Evolutionary conservation across 2,888 invertebrate genomes (phyloP), one percentile per base, ranked within the genome.

Genomic region (Candidula unifasciata): DNA sequence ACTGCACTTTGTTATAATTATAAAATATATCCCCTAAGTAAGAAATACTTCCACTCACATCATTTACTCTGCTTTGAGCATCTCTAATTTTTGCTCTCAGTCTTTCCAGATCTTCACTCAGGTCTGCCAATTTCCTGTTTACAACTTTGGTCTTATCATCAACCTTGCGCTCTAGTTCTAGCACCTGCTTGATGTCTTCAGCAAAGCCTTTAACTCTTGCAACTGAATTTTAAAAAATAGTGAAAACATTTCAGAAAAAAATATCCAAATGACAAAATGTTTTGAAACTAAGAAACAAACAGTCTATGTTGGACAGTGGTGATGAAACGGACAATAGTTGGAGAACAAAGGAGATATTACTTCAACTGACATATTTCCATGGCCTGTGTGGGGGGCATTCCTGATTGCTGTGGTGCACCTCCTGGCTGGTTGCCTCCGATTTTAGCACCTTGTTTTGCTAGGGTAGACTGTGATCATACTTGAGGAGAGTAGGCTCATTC

Each of bases 11-110:
- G 13, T 10, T 1, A 44, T 44, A 44, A 44, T 44, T 10, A 44
- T 44, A 44, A 6, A 44, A 44, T 44, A 44, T 44, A 13, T 44
- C 13, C 6, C n/a, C 6, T 10, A 60, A n/a, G 13, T 27, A 24
- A 37, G 33, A 64, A 69, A 18, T 69, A 35, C 35, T 35, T 35
- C 6, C n/a, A 80, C 84, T 80, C 64, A 84, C 84, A 68, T 80
- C 84, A 84, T 84, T 84, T 27, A 84, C 84, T 30, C 60, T 74
- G 57, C 78, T 80, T n/a, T 80, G 60, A 21, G 84, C 84, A 84
- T 68, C 37, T 1, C 35, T 52, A n/a, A 84, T 84, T 68, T 84
- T 84, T 10, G 69, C 80, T n/a, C 18, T 84, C 16, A 84, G 80
- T 5, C 21, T 27, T 2, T 84, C 76, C 44, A 84, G 68, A 24